phyloP scores from a whole-genome alignment of 2,113 vertebrate species.

The Hystrix cristata region DNA sequence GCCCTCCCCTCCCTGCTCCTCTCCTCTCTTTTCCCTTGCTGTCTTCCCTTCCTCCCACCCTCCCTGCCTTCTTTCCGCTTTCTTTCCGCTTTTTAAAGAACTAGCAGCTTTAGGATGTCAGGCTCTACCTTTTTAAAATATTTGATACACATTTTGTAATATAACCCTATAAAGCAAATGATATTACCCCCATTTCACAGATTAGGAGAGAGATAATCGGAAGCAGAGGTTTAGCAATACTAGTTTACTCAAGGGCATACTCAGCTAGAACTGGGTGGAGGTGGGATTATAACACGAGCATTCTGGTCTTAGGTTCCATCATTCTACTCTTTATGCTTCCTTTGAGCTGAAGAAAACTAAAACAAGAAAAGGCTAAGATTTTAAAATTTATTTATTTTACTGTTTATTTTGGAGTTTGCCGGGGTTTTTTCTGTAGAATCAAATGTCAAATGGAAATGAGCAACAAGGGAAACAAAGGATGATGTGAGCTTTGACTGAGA shows the following conservation, averaged over 20 bases:
- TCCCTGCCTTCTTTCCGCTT: neutral
- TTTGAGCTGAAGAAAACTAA: neutral
- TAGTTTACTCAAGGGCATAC: neutral
- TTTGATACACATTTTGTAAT: neutral
- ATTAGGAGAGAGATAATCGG: neutral
- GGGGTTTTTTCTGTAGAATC: neutral
- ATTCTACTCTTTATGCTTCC: neutral
- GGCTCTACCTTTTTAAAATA: neutral
- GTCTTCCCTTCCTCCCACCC: fast-evolving
- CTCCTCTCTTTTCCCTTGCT: no score
- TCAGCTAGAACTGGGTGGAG: neutral
- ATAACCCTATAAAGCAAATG: neutral
- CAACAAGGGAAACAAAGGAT: neutral
- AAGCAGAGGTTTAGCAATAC: constrained; percentile 27
- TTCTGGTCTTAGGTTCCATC: neutral
- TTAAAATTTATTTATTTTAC: no score
- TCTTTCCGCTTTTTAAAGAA: constrained; percentile 32
- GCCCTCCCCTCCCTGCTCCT: neutral
- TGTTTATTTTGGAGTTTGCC: neutral
- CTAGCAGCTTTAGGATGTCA: neutral
- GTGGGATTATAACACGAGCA: neutral
- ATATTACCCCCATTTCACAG: neutral
- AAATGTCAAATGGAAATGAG: constrained; percentile 32
- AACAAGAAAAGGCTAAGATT: neutral
- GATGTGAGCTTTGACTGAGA: neutral